A percentile compares a stretch with the other conserved stretches of the same genome.
Evolutionary conservation across 2,888 invertebrate species (phyloP).

Genomic region (Melanotus villosus): DNA sequence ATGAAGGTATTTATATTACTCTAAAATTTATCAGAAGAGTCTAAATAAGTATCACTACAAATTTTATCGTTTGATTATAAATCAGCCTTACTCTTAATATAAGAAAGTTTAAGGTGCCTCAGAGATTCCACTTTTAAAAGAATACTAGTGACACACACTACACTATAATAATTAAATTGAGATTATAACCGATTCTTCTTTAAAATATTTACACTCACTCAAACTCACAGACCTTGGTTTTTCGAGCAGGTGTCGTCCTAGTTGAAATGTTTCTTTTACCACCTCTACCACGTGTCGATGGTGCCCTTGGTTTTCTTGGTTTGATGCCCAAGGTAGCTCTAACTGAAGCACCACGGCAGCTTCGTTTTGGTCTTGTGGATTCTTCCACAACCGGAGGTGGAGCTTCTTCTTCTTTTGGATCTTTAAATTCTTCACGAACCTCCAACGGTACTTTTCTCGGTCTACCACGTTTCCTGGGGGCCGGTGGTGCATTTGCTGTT

Average conservation of each 20-base stretch:
- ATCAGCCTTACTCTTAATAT: too few relatives aligned
- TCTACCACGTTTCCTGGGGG: constrained; percentile 69
- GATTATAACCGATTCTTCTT: not conserved
- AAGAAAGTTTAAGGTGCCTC: too few relatives aligned
- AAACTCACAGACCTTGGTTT: constrained; percentile 8
- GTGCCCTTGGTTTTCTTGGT: constrained; percentile 64
- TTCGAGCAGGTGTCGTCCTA: not conserved
- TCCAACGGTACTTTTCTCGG: constrained; percentile 69
- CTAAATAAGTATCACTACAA: too few relatives aligned
- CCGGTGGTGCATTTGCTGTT: constrained; percentile 20
- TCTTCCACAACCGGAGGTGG: constrained; percentile 45
- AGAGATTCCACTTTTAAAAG: too few relatives aligned
- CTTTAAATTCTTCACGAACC: constrained; percentile 64
- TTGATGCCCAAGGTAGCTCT: constrained; percentile 65
- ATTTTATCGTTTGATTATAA: too few relatives aligned
- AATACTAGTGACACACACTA: not conserved
- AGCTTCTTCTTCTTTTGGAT: constrained; percentile 51
- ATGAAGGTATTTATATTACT: too few relatives aligned
- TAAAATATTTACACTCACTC: constrained; percentile 2
- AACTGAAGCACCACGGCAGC: constrained; percentile 66
- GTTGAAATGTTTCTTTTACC: constrained; percentile 37
- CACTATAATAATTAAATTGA: not conserved
- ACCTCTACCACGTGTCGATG: constrained; percentile 61
- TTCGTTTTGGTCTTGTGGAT: constrained; percentile 65
- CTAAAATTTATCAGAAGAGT: too few relatives aligned